Evolutionary conservation across 2,888 invertebrate genomes (phyloP).

Genomic region (Neoaliturus tenellus): DNA sequence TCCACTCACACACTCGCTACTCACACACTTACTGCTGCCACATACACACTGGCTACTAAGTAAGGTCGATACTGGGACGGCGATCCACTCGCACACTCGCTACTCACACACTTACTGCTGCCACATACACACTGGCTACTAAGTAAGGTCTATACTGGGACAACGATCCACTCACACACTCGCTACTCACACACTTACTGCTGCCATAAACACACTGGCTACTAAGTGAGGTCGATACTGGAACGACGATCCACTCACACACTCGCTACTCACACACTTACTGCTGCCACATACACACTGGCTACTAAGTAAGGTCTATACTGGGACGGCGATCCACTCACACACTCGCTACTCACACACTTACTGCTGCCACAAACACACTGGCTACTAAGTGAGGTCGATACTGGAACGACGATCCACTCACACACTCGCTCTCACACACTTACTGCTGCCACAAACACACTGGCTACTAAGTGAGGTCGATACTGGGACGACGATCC

Average conservation of each 20-base stretch:
- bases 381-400: too few relatives aligned
- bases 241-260: too few relatives aligned
- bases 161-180: background rate
- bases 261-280: background rate
- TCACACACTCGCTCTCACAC: too few relatives aligned
- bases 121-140: background rate
- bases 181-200: background rate
- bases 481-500: slow-evolving; percentile 13
- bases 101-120: background rate
- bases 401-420: too few relatives aligned
- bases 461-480: slow-evolving; percentile 50
- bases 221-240: too few relatives aligned
- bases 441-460: too few relatives aligned
- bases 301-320: too few relatives aligned
- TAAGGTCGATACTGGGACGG: background rate
- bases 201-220: background rate
- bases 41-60: background rate
- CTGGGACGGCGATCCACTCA: background rate
- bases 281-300: background rate
- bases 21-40: background rate
- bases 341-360: background rate
- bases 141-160: background rate
- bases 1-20: background rate
- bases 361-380: background rate
- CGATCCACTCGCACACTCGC: background rate